A percentile compares a stretch with the other conserved stretches of the same genome.
Conservation (phyloP, 2,113 vertebrate species). For the Tetrax tetrax region DNA sequence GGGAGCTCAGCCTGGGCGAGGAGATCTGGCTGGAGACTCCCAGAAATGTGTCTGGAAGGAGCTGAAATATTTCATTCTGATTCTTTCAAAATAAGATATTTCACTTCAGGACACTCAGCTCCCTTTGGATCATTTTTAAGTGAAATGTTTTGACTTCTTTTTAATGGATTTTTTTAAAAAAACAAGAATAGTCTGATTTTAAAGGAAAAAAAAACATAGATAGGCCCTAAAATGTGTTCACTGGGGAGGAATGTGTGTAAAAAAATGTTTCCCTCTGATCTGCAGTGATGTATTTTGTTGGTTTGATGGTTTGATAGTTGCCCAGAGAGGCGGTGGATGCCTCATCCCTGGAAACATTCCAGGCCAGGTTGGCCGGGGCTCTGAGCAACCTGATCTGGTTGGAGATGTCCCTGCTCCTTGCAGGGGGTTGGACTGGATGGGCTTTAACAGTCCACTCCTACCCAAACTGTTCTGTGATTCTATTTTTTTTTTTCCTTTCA, state of each 20-base stretch:
- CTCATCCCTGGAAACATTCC: too few relatives aligned
- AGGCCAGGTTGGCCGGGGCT: too few relatives aligned
- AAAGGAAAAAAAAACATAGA: background rate
- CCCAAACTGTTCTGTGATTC: too few relatives aligned
- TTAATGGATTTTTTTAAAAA: background rate
- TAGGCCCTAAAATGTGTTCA: background rate
- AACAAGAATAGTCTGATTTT: background rate
- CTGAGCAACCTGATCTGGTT: too few relatives aligned
- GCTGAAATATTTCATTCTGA: background rate
- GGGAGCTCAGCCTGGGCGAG: background rate
- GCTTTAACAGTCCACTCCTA: too few relatives aligned
- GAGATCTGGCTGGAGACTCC: background rate
- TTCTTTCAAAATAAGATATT: background rate
- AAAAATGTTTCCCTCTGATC: background rate
- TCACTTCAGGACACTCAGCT: background rate
- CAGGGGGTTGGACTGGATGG: too few relatives aligned
- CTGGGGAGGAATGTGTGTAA: background rate
- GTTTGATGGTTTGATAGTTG: too few relatives aligned
- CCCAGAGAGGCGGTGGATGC: too few relatives aligned
- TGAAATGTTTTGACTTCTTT: background rate
- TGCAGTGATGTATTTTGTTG: background rate
- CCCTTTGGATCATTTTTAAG: background rate
- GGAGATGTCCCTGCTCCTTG: too few relatives aligned
- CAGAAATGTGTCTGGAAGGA: background rate
- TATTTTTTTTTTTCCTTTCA: background rate